Evolutionary conservation across 2,113 vertebrate genomes (phyloP), one percentile per base, ranked within the genome.

Genomic region (Apaloderma vittatum): DNA sequence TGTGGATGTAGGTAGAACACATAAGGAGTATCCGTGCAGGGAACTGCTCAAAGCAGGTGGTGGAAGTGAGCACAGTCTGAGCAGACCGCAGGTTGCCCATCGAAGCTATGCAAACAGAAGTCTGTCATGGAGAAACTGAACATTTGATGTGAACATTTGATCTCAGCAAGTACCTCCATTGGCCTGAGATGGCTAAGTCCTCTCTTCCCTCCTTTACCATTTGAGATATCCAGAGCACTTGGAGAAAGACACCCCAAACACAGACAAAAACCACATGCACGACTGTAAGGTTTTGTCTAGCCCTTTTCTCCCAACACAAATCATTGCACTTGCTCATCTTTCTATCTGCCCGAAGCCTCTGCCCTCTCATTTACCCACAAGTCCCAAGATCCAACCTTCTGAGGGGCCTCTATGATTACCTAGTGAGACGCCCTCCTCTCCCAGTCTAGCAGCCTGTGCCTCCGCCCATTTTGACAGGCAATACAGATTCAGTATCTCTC

Each of bases 201-300:
- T 29, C 46, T 32, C 23, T 26, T 37, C 26, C 37, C 23, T 67
- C 49, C 55, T 51, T 61, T 52, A 30, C 30, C 27, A 34, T 17
- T 15, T 54, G 21, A 68, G 45, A 43, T 36, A 52, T 4, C 13
- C 46, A 73, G 29, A 86, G 29, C 32, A 7, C 48, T 46, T 49
- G 9, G 13, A 34, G 45, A 52, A 65, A 65, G n/a, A 54, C 7
- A 32, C 27, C 15, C 16, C 14, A 58, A 37, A 29, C 29, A 40
- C 3, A 16, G 37, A 12, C 24, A 52, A 36, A 23, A 8, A 2
- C 11, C 13, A 12, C 23, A 14, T 21, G 5, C 15, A 5, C 0
- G 0, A 22, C 54, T 67, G 48, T 11, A 45, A 48, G 45, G n/a
- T 59, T 65, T 43, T 19, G 4, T 26, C 34, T 57, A 46, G 67